Evolutionary conservation across 2,113 vertebrate species (phyloP), one percentile per base, ranked within the genome.

Genomic region (Ptilorrhoa leucosticta): DNA sequence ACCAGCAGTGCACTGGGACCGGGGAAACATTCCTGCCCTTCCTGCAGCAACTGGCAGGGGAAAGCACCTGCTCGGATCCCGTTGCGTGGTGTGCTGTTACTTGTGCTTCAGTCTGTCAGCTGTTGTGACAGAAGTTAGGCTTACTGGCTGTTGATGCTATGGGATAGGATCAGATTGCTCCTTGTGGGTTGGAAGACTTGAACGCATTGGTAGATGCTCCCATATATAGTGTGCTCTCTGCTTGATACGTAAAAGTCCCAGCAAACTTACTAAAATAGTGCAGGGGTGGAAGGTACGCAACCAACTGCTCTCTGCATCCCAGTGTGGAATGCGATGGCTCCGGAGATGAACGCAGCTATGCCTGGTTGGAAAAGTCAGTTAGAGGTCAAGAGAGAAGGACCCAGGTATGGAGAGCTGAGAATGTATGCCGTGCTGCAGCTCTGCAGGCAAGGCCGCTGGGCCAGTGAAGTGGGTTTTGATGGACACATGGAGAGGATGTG

Each of bases 71-170:
- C 92, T 5, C 15, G 40, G 90, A 88, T 97, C 92, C 89, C 21
- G 0, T 94, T 94, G 89, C 90, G 40, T 93, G 90, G 86, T 83
- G 85, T 92, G 93, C 64, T 75, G 40, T 94, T 96, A 80, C 82
- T 94, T 66, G 85, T 89, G 82, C 90, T 92, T 96, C 51, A 78
- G 94, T 21, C 57, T 51, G 64, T 95, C 96, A 97, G 96, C 95
- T 96, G 93, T 95, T 77, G 79, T 73, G 87, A 58, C 87, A 90
- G 83, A 83, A 90, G 83, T 94, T 92, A 44, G 64, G 28, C 28
- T 96, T 93, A 87, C 39, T 75, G n/a, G 21, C 85, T 89, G 76
- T 39, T 78, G 79, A 61, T 88, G 75, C 85, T 0, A 1, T 75
- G 47, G 22, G 15, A 27, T 71, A 40, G 61, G 40, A 93, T 97